These are phyloP conservation scores for Scopus umbretta DNA, from an alignment of 2,113 vertebrate species.

Conservation along the genomic window DNA sequence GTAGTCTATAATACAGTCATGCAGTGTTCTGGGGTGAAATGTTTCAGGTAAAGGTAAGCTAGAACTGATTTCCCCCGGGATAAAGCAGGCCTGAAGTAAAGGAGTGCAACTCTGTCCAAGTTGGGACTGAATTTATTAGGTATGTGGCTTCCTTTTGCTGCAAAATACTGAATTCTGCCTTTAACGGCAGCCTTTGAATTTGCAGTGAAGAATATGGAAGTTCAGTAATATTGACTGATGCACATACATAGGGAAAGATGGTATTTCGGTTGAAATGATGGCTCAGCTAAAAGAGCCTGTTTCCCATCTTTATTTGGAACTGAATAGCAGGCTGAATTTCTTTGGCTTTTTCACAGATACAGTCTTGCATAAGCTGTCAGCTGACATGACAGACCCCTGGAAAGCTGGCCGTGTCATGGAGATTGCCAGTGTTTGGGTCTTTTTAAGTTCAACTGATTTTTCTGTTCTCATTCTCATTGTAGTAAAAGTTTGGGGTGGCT, in stretches of 20 bases:
- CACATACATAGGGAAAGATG: background rate
- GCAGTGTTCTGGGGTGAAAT: background rate
- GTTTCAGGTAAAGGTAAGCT: too few species aligned
- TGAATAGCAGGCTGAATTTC: background rate
- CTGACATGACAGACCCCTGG: background rate
- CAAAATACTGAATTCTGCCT: background rate
- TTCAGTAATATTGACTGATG: background rate
- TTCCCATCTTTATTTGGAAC: slow-evolving; percentile 15
- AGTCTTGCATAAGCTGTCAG: slow-evolving; percentile 41
- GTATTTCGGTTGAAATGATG: background rate
- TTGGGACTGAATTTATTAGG: background rate
- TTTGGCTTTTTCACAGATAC: background rate
- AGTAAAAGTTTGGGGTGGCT: background rate
- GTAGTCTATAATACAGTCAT: fast-evolving
- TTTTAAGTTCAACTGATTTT: background rate
- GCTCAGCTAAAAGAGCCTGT: background rate
- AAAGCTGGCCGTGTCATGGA: background rate
- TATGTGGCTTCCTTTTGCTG: background rate
- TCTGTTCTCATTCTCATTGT: background rate
- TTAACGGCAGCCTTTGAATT: background rate
- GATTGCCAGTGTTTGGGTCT: background rate
- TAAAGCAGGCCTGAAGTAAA: background rate
- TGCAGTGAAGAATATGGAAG: background rate
- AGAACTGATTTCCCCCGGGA: background rate
- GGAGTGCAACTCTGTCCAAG: background rate